Evolutionary conservation across 64 coral and sea anemone genomes (phyloP), one percentile per base, ranked within the genome.

Genomic region (Catalaphyllia jardinei): DNA sequence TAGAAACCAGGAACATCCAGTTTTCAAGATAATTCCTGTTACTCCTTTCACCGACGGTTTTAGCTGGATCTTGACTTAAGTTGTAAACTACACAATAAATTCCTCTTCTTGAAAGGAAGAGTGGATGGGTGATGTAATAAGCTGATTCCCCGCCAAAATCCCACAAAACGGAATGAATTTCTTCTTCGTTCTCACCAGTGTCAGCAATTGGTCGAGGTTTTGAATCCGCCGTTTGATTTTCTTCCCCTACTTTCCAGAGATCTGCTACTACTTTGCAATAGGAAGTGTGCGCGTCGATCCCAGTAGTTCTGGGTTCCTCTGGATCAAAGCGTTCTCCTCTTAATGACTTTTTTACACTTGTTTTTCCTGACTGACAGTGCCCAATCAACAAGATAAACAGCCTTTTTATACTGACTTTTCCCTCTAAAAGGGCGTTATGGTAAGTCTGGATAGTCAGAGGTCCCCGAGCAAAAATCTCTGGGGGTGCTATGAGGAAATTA

Each of bases 361-460:
- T 89, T 17, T 89, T 89, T 62, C 87, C 87, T 17, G 57, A 50
- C 42, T 62, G 76, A 25, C 67, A 31, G 46, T 89, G 87, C 1
- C 87, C 87, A 67, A 89, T 89, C 12, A 89, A 49, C 87, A 89
- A 67, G 0, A 89, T 31, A 15, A 74, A 60, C 16, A 89, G 27
- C 17, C 87, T 31, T 25, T 63, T 35, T 24, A 62, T 52, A 24
- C 19, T 0, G 7, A 54, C 38, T 51, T 88, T 42, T 10, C 86
- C 86, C 1, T 88, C 73, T 31, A 73, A 8, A 16, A 88, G 72
- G 31, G 86, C 86, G n/a, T 60, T 77, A 0, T 77, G 11, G 55
- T 42, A 88, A 62, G 86, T 51, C 9, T 88, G 18, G 25, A 29
- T 62, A 6, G 86, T 55, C 10, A 52, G 10, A 24, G 55, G 72